Evolutionary conservation across 2,888 invertebrate genomes (phyloP), one percentile per base, ranked within the genome.

Genomic region (Hyposoter dolosus): DNA sequence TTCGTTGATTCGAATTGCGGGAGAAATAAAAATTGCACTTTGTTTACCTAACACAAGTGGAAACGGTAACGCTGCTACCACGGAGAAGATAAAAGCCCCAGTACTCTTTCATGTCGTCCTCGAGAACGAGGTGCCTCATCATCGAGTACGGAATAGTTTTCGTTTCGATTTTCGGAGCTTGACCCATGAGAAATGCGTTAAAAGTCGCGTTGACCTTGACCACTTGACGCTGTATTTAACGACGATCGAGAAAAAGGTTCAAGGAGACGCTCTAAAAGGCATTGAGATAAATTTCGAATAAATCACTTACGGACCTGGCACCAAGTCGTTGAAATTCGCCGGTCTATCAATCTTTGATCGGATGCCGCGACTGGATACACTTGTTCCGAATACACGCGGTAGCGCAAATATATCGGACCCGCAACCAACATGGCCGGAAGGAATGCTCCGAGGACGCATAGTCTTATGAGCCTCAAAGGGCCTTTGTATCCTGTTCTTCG

Each of bases 91-190:
- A 97, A 93, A 97, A 97, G 1, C 97, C 97, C 97, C 97, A 97
- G 92, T 97, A 97, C 92, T 97, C 97, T 93, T 97, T 97, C 95
- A 97, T 96, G 89, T 97, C 97, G 89, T 97, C 97, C 82, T 96
- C 96, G n/a, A 97, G 94, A 69, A 95, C 95, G 88, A 97, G 93
- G 87, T 96, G 95, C 63, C 97, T 95, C 1, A 96, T 96, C 96
- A 97, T 97, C 7, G 96, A 95, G n/a, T 97, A 95, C 0, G 95
- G 95, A 47, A 96, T 95, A 65, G 95, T 93, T 68, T 96, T 95
- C 1, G 94, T 94, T 2, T 95, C 95, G 65, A 97, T 93, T 88
- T 95, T 93, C 0, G 97, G 97, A 1, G 94, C 94, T 0, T 96
- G 95, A 1, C 96, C 95, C 83, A 97, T 95, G 79, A 97, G 95